Conservation (phyloP, 30 jellyfish, hydroid and myxozoan species). For the Chrysaora quinquecirrha region DNA sequence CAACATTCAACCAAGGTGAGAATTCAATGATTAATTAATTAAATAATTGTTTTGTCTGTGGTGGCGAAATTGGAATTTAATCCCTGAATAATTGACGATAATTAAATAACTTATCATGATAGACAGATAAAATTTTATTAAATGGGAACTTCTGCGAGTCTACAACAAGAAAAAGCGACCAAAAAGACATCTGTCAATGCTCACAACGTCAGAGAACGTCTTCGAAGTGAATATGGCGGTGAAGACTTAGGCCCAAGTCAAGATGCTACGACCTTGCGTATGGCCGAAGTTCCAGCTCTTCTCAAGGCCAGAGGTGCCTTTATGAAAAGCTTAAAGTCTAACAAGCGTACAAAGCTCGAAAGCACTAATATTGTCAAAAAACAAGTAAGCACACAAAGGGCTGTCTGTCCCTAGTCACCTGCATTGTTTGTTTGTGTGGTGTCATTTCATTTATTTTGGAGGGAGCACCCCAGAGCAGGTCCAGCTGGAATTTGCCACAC, state of each 20-base stretch:
- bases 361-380: constrained; percentile 46
- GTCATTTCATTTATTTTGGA: too few species aligned
- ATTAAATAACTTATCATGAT: too few species aligned
- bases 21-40: too few species aligned
- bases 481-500: too few species aligned
- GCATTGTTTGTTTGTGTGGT: not conserved
- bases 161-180: constrained; percentile 39
- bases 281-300: constrained; percentile 66
- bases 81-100: too few species aligned
- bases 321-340: constrained; percentile 39
- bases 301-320: constrained; percentile 75
- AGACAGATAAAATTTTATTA: too few species aligned
- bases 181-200: constrained; percentile 35
- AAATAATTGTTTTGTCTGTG: too few species aligned
- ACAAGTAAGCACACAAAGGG: constrained; percentile 53
- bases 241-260: constrained; percentile 15
- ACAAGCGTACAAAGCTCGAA: not conserved
- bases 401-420: not conserved
- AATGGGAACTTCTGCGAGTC: constrained; percentile 71
- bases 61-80: too few species aligned
- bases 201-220: constrained; percentile 37
- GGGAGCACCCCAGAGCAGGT: too few species aligned
- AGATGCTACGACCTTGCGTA: constrained; percentile 24
- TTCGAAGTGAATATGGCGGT: constrained; percentile 46
- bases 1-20: too few species aligned